Percentiles rank a stretch among this genome's conserved stretches.
Conservation (phyloP, 2,113 vertebrate genomes). For the Pan troglodytes region DNA sequence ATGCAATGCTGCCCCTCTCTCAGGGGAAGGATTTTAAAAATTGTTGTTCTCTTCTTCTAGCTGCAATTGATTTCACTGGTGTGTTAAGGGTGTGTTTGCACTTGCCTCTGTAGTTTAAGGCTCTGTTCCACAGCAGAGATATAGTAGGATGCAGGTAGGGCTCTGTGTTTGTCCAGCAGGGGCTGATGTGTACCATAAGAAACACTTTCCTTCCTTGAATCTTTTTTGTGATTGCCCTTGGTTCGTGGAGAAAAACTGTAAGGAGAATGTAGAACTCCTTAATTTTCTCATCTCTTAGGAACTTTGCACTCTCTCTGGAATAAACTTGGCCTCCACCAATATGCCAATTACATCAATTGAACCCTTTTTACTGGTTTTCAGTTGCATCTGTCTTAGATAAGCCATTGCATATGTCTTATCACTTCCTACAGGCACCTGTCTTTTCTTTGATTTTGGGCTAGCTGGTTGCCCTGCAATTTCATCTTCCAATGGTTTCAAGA, state of each 20-base stretch:
- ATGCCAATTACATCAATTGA: background rate
- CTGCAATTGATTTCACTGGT: background rate
- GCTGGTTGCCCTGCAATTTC: constrained; percentile 24
- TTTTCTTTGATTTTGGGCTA: constrained; percentile 13
- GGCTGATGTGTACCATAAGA: background rate
- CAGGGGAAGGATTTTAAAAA: background rate
- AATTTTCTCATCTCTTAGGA: background rate
- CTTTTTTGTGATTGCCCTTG: background rate
- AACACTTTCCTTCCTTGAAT: background rate
- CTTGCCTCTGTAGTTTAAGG: background rate
- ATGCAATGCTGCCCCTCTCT: background rate
- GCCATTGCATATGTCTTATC: background rate
- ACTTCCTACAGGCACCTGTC: background rate
- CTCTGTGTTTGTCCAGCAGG: too few relatives aligned
- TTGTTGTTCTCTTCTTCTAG: background rate
- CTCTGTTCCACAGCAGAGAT: background rate
- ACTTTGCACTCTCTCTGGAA: background rate
- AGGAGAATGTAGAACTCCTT: background rate
- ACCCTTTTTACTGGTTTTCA: background rate
- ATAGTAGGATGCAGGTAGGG: background rate
- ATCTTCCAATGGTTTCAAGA: constrained; percentile 50
- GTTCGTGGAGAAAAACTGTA: background rate
- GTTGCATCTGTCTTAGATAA: background rate
- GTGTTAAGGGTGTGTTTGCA: background rate
- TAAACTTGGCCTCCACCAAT: background rate